Conservation (phyloP, 1,140 invertebrate species). For the Drosophila jambulina region DNA sequence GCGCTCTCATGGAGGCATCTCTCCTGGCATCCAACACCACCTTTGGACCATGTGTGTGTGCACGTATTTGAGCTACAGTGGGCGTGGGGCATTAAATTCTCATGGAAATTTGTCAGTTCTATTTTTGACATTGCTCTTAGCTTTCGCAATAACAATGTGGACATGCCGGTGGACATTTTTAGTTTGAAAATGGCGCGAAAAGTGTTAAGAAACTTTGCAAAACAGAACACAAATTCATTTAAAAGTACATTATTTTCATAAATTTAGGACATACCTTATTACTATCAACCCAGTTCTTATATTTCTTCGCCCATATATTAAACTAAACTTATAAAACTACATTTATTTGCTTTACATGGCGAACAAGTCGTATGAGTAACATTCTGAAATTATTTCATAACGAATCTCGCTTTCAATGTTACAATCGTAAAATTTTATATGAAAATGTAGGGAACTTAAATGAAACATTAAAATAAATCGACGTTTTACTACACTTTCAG, state of each 20-base stretch:
- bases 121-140: constrained; percentile 19
- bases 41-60: constrained; percentile 46
- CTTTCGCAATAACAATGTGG: constrained; percentile 15
- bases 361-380: background rate
- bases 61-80: constrained; percentile 48
- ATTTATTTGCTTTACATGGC: background rate
- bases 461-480: background rate
- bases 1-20: constrained; percentile 31
- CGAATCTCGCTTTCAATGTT: background rate
- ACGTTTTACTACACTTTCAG: background rate
- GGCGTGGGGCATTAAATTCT: constrained; percentile 4
- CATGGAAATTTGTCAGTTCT: constrained; percentile 6
- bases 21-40: constrained; percentile 56
- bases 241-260: background rate
- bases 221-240: too few relatives aligned
- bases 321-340: background rate
- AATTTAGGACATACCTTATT: background rate
- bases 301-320: background rate
- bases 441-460: background rate
- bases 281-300: background rate
- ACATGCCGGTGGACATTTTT: background rate
- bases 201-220: background rate
- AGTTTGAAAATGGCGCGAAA: background rate
- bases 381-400: background rate
- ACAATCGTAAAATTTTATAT: background rate